Percentiles rank a stretch among this genome's conserved stretches.
Conservation (phyloP, 2,888 invertebrate genomes). For the Marronus borbonicus region DNA sequence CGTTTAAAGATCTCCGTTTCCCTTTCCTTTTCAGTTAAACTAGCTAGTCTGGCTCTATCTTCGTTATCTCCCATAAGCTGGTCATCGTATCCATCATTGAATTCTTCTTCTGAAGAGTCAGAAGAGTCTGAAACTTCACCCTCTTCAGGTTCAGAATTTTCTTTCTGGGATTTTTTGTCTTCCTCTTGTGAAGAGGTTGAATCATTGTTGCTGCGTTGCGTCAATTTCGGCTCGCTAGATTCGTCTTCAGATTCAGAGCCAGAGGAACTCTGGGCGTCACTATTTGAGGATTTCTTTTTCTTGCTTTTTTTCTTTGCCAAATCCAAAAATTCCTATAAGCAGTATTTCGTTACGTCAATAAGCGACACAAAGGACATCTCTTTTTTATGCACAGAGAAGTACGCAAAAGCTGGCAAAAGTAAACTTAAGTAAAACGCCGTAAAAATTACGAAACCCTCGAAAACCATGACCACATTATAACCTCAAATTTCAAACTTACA, state of each 20-base stretch:
- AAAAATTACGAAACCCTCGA: background rate
- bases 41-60: conserved; percentile 90
- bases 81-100: conserved; percentile 97
- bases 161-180: conserved; percentile 70
- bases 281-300: conserved; percentile 70
- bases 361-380: background rate
- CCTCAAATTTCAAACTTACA: conserved; percentile 73
- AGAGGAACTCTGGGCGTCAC: conserved; percentile 67
- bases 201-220: conserved; percentile 62
- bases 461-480: conserved; percentile 41
- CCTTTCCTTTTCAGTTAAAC: conserved; percentile 96
- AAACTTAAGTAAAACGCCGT: background rate
- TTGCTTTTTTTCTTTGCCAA: conserved; percentile 87
- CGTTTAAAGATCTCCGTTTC: conserved; percentile 98
- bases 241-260: conserved; percentile 69
- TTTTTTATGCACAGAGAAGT: background rate
- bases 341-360: conserved; percentile 30
- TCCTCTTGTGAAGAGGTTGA: conserved; percentile 62
- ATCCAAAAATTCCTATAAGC: conserved; percentile 83
- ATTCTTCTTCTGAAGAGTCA: conserved; percentile 85
- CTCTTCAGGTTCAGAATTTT: conserved; percentile 86
- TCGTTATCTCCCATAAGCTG: conserved; percentile 98
- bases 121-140: conserved; percentile 87
- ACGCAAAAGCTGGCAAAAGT: too few species aligned
- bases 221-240: conserved; percentile 65